phyloP scores from a whole-genome alignment of 2,888 invertebrate genomes.

The Brachypalpus laphriformis region DNA sequence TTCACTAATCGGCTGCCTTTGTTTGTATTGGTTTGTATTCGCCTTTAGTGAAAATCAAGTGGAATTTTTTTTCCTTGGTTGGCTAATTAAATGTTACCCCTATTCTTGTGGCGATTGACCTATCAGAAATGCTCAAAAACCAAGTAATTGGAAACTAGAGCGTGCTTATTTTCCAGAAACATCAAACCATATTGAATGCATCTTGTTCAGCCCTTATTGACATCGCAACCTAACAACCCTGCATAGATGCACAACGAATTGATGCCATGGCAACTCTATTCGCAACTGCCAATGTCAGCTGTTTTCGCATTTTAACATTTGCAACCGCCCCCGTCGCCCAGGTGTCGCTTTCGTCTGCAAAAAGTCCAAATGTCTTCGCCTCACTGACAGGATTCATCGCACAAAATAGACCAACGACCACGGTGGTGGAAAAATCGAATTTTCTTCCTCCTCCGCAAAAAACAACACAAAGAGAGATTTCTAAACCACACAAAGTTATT shows the following conservation, averaged over 20 bases:
- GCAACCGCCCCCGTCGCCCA: not conserved
- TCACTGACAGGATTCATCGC: constrained; percentile 67
- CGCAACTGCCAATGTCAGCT: constrained; percentile 3
- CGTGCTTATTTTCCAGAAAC: too few species aligned
- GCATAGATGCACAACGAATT: not conserved
- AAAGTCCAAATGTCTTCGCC: not conserved
- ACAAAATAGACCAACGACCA: constrained; percentile 39
- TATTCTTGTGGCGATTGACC: too few species aligned
- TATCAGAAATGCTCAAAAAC: too few species aligned
- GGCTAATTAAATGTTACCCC: too few species aligned
- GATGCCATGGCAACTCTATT: constrained; percentile 8
- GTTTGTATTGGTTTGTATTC: too few species aligned
- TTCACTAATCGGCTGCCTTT: too few species aligned
- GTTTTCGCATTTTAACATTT: constrained; percentile 1
- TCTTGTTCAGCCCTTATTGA: too few species aligned
- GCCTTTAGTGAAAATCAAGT: too few species aligned
- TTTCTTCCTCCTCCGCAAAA: constrained; percentile 65
- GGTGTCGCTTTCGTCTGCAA: constrained; percentile 35
- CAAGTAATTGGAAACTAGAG: too few species aligned
- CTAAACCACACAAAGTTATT: not conserved
- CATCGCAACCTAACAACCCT: too few species aligned
- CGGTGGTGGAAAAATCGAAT: constrained; percentile 71
- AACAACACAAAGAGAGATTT: constrained; percentile 20
- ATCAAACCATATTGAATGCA: too few species aligned
- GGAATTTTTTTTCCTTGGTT: too few species aligned